Percentiles rank a stretch among this genome's conserved stretches.
Evolutionary conservation across 2,113 vertebrate species (phyloP).

Genomic region (Corydoras maculifer): DNA sequence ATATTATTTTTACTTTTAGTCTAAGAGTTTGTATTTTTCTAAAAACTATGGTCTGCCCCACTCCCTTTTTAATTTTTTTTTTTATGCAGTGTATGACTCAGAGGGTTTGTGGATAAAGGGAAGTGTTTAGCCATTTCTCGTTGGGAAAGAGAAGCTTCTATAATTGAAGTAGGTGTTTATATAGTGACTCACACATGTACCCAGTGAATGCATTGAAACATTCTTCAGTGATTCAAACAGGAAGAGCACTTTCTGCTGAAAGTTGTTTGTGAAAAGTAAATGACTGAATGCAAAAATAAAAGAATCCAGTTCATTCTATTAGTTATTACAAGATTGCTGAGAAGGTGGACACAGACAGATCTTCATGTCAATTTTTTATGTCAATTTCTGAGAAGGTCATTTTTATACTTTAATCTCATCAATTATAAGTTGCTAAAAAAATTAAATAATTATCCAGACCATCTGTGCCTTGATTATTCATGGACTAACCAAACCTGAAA

Average conservation of each 20-base stretch:
- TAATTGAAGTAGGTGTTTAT: slow-evolving; percentile 29
- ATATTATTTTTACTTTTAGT: too few relatives aligned
- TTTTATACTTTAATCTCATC: too few relatives aligned
- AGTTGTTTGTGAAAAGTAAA: too few relatives aligned
- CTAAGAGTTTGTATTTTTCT: neutral
- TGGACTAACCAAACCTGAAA: too few relatives aligned
- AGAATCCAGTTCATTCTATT: too few relatives aligned
- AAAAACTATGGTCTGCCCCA: neutral
- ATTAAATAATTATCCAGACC: too few relatives aligned
- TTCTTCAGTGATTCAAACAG: neutral
- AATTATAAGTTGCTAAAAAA: too few relatives aligned
- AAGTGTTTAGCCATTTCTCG: slow-evolving; percentile 18
- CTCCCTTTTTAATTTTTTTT: neutral
- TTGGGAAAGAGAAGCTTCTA: slow-evolving; percentile 8
- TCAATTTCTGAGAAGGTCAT: too few relatives aligned
- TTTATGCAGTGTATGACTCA: slow-evolving; percentile 17
- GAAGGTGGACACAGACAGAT: neutral
- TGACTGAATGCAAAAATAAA: too few relatives aligned
- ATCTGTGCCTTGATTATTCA: too few relatives aligned
- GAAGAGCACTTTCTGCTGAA: too few relatives aligned
- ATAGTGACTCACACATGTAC: slow-evolving; percentile 10
- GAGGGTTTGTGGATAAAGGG: slow-evolving; percentile 2
- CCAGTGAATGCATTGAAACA: neutral
- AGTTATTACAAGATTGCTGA: neutral
- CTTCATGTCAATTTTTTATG: neutral